Evolutionary conservation across 2,888 invertebrate genomes (phyloP).

Genomic region (Callyntrura guangdongensis): DNA sequence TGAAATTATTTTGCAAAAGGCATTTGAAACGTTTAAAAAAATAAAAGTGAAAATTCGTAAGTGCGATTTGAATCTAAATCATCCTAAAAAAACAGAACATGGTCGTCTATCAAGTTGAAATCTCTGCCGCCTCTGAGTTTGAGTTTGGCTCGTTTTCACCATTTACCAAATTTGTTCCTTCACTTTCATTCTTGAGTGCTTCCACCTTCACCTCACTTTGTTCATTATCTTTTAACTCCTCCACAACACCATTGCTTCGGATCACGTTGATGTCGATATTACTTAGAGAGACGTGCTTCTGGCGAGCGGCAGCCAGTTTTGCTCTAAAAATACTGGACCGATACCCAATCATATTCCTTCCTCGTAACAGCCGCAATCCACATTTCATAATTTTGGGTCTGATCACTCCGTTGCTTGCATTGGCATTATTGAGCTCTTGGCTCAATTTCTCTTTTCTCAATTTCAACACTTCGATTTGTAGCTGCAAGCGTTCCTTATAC

Average conservation of each 20-base stretch:
- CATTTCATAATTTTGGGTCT: slow-evolving; percentile 63
- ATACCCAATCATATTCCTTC: slow-evolving; percentile 64
- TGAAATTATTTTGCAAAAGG: slow-evolving; percentile 17
- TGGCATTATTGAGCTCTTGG: slow-evolving; percentile 74
- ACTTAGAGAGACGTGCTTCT: slow-evolving; percentile 23
- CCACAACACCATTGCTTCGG: slow-evolving; percentile 9
- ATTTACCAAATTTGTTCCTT: slow-evolving; percentile 65
- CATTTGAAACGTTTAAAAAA: slow-evolving; percentile 28
- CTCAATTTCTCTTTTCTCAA: slow-evolving; percentile 83
- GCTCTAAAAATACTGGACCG: slow-evolving; percentile 65
- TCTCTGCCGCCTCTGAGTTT: slow-evolving; percentile 42
- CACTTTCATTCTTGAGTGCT: slow-evolving; percentile 65
- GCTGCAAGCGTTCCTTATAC: slow-evolving; percentile 81
- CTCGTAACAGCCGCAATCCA: slow-evolving; percentile 61
- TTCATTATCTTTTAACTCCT: slow-evolving; percentile 55
- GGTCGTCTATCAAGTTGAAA: slow-evolving; percentile 10
- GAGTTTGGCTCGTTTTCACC: slow-evolving; percentile 51
- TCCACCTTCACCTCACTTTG: slow-evolving; percentile 55
- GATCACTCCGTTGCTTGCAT: slow-evolving; percentile 47
- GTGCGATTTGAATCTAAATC: slow-evolving; percentile 31
- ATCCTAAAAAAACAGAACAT: neutral
- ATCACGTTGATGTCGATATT: slow-evolving; percentile 31
- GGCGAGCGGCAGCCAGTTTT: slow-evolving; percentile 52
- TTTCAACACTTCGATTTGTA: slow-evolving; percentile 84
- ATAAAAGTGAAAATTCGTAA: slow-evolving; percentile 44